phyloP scores from a whole-genome alignment of 2,888 invertebrate genomes.

The Pantelozetes paolii region DNA sequence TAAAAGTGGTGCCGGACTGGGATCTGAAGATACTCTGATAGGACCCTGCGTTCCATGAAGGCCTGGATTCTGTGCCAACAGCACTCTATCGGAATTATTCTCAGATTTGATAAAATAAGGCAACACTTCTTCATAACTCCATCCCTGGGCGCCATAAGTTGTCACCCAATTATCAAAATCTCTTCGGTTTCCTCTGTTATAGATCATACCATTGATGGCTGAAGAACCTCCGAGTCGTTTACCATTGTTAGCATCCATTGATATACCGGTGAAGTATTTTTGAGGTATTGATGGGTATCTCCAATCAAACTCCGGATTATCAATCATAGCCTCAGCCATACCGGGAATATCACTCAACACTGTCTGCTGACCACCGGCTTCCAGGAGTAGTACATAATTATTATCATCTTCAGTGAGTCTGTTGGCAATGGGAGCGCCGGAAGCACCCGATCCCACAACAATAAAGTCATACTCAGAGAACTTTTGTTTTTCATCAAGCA shows the following conservation, averaged over 20 bases:
- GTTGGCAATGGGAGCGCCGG: conserved; percentile 8
- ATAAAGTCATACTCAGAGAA: conserved; percentile 10
- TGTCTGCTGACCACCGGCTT: conserved; percentile 1
- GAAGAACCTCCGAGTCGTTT: conserved; percentile 4
- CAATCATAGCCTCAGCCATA: not conserved
- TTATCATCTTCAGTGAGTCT: not conserved
- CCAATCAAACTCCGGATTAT: conserved; percentile 16
- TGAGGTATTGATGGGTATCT: conserved; percentile 1
- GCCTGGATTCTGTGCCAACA: not conserved
- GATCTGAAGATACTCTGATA: not conserved
- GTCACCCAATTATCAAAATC: conserved; percentile 13
- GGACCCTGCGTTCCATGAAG: conserved; percentile 3
- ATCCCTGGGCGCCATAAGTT: not conserved
- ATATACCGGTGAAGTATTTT: not conserved
- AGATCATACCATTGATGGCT: not conserved
- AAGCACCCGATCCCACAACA: not conserved
- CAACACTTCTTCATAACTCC: conserved; percentile 9
- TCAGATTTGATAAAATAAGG: conserved; percentile 28
- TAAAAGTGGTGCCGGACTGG: not conserved
- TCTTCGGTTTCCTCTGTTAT: not conserved
- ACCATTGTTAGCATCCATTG: not conserved
- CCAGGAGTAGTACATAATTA: not conserved
- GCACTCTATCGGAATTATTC: not conserved
- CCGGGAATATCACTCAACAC: conserved; percentile 8
- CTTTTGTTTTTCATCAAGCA: not conserved